Evolutionary conservation across 2,797 vertebrate species (phyloP).

Genomic region (Poecilia picta): DNA sequence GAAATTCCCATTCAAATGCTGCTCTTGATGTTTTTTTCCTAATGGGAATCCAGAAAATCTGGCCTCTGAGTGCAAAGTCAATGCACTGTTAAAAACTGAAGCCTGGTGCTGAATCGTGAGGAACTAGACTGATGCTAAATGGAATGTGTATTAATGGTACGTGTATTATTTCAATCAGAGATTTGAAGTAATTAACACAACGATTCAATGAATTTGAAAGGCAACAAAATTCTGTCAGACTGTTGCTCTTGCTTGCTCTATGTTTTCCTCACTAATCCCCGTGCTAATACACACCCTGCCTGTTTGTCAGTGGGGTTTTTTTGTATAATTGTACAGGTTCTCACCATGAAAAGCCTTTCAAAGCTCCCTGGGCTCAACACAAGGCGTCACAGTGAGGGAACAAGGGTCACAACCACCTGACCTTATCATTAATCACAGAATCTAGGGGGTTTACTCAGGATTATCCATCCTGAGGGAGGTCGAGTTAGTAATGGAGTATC

Average conservation of each 20-base stretch:
- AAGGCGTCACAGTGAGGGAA: slow-evolving; percentile 67
- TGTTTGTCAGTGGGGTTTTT: slow-evolving; percentile 64
- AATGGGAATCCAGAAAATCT: not conserved
- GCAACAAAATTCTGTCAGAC: not conserved
- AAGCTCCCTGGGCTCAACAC: slow-evolving; percentile 57
- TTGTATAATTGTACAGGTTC: slow-evolving; percentile 72
- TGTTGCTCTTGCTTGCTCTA: slow-evolving; percentile 4
- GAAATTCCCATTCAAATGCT: not conserved
- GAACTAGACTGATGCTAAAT: not conserved
- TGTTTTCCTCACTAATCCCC: slow-evolving; percentile 50
- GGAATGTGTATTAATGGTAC: not conserved
- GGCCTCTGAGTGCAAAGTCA: not conserved
- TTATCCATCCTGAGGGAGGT: slow-evolving; percentile 66
- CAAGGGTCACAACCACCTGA: slow-evolving; percentile 69
- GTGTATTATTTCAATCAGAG: not conserved
- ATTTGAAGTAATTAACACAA: not conserved
- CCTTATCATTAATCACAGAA: slow-evolving; percentile 78
- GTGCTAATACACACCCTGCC: slow-evolving; percentile 60
- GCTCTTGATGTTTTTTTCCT: not conserved
- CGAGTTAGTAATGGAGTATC: slow-evolving; percentile 53
- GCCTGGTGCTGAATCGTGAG: not conserved
- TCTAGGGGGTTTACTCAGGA: slow-evolving; percentile 66
- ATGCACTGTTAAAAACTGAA: not conserved
- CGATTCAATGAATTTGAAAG: not conserved
- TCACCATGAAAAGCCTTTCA: slow-evolving; percentile 54